A percentile compares a stretch with the other conserved stretches of the same genome.
Conservation (phyloP, 2,797 vertebrate genomes). For the Lithobates sylvaticus region DNA sequence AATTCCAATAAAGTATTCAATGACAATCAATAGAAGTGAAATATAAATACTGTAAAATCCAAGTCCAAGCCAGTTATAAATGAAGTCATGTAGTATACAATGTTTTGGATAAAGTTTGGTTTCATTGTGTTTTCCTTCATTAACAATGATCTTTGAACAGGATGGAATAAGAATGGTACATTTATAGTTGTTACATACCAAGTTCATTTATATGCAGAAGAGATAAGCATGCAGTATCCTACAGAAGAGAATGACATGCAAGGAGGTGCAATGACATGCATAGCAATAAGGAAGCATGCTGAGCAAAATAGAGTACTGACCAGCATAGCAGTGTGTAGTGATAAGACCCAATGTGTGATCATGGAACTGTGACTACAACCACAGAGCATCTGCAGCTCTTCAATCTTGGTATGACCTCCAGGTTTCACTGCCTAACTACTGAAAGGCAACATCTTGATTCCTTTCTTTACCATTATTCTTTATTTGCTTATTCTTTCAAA, state of each 20-base stretch:
- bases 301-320: conserved; percentile 39
- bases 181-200: conserved; percentile 3
- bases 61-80: conserved; percentile 29
- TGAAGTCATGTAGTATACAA: conserved; percentile 9
- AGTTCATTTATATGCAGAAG: neutral
- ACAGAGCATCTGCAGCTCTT: conserved; percentile 27
- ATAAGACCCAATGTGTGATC: conserved; percentile 35
- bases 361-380: conserved; percentile 38
- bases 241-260: conserved; percentile 31
- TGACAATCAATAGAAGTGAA: conserved; percentile 19
- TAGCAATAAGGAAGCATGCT: conserved; percentile 46
- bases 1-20: conserved; percentile 7
- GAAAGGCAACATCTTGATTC: conserved; percentile 28
- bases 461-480: neutral
- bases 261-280: conserved; percentile 39
- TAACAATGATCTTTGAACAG: conserved; percentile 2
- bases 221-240: conserved; percentile 38
- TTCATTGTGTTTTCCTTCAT: neutral
- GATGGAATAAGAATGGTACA: conserved; percentile 18
- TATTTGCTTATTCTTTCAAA: conserved; percentile 40
- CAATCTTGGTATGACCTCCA: conserved; percentile 52
- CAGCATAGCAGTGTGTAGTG: conserved; percentile 42
- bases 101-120: neutral
- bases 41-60: conserved; percentile 10
- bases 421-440: conserved; percentile 13